Conservation (phyloP, 2,888 invertebrate species). For the Megamerina dolium region DNA sequence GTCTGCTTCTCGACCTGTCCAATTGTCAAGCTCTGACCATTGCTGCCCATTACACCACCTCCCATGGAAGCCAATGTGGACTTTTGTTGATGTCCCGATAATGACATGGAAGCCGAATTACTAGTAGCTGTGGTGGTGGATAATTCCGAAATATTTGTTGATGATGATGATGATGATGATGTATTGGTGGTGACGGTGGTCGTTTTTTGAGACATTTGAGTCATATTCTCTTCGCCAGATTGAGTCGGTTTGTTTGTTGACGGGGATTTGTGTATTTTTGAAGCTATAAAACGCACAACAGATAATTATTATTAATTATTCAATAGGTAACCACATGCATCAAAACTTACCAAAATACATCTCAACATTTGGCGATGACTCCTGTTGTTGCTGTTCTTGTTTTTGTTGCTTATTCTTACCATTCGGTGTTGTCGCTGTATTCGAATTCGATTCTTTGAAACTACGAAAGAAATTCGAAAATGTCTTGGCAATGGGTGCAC, state of each 20-base stretch:
- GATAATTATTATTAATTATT: too few relatives aligned
- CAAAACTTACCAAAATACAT: too few relatives aligned
- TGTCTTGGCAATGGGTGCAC: constrained; percentile 45
- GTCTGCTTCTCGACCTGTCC: constrained; percentile 36
- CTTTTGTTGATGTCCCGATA: constrained; percentile 20
- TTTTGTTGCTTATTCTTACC: constrained; percentile 10
- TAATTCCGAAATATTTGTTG: constrained; percentile 45
- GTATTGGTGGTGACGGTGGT: constrained; percentile 15
- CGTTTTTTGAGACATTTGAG: constrained; percentile 26
- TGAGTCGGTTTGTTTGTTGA: constrained; percentile 9
- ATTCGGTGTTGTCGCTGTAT: background rate
- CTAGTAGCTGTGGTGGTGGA: constrained; percentile 34
- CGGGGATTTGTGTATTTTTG: constrained; percentile 28
- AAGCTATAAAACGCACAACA: constrained; percentile 26
- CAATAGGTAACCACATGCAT: too few relatives aligned
- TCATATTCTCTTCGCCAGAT: too few relatives aligned
- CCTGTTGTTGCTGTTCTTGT: too few relatives aligned
- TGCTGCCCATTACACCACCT: constrained; percentile 19
- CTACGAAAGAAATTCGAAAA: constrained; percentile 48
- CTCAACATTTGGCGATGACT: too few relatives aligned
- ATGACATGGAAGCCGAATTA: constrained; percentile 21
- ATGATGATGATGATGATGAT: constrained; percentile 45
- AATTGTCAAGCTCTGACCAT: constrained; percentile 22
- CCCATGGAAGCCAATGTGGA: constrained; percentile 18
- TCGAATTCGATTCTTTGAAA: constrained; percentile 29